A percentile compares a stretch with the other conserved stretches of the same genome.
Evolutionary conservation across 2,888 invertebrate genomes (phyloP).

Genomic region (Pseudococcus viburni): DNA sequence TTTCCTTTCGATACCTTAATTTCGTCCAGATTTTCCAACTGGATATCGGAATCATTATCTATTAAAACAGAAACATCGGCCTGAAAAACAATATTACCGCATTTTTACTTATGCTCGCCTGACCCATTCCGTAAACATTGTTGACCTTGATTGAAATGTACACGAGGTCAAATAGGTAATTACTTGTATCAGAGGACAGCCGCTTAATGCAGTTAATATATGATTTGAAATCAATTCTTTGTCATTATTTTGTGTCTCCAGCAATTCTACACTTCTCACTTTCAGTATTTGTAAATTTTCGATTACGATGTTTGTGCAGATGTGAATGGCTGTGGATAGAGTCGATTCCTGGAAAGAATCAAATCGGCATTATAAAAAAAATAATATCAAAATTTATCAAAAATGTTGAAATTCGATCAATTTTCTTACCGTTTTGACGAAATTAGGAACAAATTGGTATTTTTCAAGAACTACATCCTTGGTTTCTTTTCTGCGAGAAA

Average conservation of each 20-base stretch:
- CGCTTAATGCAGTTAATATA: neutral
- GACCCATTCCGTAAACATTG: no score
- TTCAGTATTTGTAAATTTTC: neutral
- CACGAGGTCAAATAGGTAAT: neutral
- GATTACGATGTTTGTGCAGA: neutral
- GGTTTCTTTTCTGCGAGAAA: conserved; percentile 78
- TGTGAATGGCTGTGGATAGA: neutral
- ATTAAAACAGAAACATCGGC: conserved; percentile 1
- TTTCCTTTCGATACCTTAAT: neutral
- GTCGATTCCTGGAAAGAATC: neutral
- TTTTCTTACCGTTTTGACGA: neutral
- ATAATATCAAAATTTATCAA: neutral
- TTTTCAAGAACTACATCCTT: conserved; percentile 84
- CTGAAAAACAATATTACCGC: neutral
- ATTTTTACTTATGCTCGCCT: no score
- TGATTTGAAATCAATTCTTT: neutral
- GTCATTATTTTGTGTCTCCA: neutral
- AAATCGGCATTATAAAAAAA: neutral
- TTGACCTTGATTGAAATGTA: no score
- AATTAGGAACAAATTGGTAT: conserved; percentile 81
- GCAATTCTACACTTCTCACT: neutral
- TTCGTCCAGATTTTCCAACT: neutral
- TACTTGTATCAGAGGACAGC: conserved; percentile 10
- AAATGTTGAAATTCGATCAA: neutral
- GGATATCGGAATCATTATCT: neutral